Evolutionary conservation across 2,888 invertebrate species (phyloP).

Genomic region (Torymus aiolomorphi): DNA sequence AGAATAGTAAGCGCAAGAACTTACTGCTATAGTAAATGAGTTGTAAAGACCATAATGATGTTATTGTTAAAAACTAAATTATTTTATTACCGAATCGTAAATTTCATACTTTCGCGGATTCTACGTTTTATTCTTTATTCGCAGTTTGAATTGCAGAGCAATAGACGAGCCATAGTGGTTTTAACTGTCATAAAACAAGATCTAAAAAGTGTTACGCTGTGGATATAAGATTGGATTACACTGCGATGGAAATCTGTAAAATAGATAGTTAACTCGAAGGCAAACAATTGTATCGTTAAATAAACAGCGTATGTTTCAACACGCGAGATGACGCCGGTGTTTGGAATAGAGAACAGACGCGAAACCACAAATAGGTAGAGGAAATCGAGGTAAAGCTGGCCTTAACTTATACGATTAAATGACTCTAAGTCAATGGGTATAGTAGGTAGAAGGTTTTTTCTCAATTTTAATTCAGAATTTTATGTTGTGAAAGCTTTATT

Average conservation of each 20-base stretch:
- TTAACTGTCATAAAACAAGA: too few relatives aligned
- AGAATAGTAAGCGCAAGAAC: too few relatives aligned
- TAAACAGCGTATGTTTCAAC: background rate
- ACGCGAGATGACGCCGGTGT: constrained; percentile 3
- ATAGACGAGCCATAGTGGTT: too few relatives aligned
- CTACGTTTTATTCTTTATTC: too few relatives aligned
- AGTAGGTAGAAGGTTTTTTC: background rate
- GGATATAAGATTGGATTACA: background rate
- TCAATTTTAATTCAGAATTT: background rate
- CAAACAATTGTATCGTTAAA: background rate
- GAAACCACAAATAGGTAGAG: constrained; percentile 10
- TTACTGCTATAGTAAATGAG: too few relatives aligned
- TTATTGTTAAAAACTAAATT: too few relatives aligned
- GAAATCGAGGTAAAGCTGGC: constrained; percentile 37
- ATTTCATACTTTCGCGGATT: too few relatives aligned
- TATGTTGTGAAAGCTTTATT: too few relatives aligned
- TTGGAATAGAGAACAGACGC: background rate
- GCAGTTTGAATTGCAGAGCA: too few relatives aligned
- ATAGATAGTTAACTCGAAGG: background rate
- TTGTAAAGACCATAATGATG: too few relatives aligned
- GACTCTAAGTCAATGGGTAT: background rate
- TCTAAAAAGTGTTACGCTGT: too few relatives aligned
- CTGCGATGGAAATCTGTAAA: background rate
- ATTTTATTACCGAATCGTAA: too few relatives aligned
- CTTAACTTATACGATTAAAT: constrained; percentile 28